Evolutionary conservation across 2,888 invertebrate species (phyloP).

Genomic region (Craniophora ligustri): DNA sequence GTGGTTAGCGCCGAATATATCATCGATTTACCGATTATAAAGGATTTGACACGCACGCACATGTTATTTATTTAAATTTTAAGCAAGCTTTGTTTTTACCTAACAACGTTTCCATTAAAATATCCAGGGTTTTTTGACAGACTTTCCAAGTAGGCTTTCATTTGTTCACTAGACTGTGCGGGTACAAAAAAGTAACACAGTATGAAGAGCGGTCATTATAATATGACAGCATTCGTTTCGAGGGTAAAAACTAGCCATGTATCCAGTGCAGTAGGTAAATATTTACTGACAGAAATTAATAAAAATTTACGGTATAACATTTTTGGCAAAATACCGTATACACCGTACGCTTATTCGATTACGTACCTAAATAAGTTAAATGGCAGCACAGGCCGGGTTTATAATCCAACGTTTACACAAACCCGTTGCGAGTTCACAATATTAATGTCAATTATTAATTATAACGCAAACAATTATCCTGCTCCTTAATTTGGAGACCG

Average conservation of each 20-base stretch:
- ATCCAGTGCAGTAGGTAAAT: neutral
- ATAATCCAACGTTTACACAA: conserved; percentile 46
- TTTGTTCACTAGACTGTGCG: conserved; percentile 41
- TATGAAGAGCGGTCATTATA: conserved; percentile 32
- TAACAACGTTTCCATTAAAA: conserved; percentile 18
- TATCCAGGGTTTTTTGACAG: conserved; percentile 7
- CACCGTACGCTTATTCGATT: conserved; percentile 42
- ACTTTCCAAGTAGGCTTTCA: conserved; percentile 28
- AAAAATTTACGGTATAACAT: conserved; percentile 21
- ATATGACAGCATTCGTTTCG: conserved; percentile 6
- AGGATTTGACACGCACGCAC: conserved; percentile 10
- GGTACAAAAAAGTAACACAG: conserved; percentile 23
- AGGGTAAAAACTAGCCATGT: conserved; percentile 4
- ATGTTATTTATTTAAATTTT: conserved; percentile 5
- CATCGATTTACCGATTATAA: conserved; percentile 6
- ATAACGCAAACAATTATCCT: conserved; percentile 82
- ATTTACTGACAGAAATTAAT: conserved; percentile 5
- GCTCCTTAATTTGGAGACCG: conserved; percentile 77
- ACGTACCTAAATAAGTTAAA: conserved; percentile 47
- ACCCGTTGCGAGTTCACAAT: conserved; percentile 63
- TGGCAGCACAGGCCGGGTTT: conserved; percentile 48
- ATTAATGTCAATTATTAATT: conserved; percentile 83
- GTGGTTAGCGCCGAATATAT: conserved; percentile 8
- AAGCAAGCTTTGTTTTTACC: conserved; percentile 4
- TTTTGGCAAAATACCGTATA: conserved; percentile 11